These are phyloP conservation scores for Gallinago undulata DNA, from an alignment of 2,113 vertebrate species.

Conservation along the genomic window DNA sequence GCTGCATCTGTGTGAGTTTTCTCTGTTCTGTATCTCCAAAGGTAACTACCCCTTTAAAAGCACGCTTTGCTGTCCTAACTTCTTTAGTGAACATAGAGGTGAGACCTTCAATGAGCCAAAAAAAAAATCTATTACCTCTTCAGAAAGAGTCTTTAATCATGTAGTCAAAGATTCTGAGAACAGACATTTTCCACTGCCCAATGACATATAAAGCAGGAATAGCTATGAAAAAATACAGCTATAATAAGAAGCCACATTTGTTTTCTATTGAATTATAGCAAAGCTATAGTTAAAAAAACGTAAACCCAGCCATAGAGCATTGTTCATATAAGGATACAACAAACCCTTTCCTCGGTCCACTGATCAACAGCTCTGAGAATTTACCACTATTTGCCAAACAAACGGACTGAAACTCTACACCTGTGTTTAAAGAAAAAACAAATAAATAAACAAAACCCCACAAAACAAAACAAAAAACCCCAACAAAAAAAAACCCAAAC, in stretches of 20 bases:
- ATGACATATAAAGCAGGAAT: neutral
- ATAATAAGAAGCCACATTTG: neutral
- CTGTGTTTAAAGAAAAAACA: neutral
- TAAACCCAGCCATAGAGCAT: neutral
- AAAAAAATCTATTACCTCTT: neutral
- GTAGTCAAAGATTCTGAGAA: neutral
- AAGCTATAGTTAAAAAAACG: neutral
- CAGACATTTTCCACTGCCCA: neutral
- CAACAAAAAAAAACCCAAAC: neutral
- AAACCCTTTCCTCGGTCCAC: neutral
- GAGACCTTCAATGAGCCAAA: neutral
- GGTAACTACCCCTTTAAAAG: neutral
- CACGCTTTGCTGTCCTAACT: neutral
- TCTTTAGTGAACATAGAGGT: neutral
- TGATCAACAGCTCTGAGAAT: neutral
- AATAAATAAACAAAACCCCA: neutral
- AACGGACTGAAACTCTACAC: neutral
- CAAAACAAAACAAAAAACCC: neutral
- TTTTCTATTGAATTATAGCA: neutral
- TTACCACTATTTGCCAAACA: neutral
- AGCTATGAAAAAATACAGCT: neutral
- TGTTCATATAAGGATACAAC: neutral
- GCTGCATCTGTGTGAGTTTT: neutral
- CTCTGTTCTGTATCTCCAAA: neutral
- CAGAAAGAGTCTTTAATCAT: neutral